Conservation (phyloP, 2,797 vertebrate genomes). For the Sebastes trivittatus region DNA sequence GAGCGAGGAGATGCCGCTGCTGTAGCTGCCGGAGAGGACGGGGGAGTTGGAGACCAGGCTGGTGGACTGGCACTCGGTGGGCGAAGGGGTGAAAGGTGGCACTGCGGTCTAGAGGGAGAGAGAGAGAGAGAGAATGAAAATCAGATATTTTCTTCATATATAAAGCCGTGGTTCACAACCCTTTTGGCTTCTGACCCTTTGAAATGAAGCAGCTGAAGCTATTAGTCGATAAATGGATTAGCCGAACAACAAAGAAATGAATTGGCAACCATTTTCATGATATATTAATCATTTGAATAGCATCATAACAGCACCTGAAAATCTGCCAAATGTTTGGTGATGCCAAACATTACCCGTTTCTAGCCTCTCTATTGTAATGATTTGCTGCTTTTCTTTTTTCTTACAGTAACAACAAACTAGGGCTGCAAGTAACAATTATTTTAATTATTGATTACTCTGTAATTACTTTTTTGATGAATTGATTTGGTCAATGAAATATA, state of each 20-base stretch:
- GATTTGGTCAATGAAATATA: background rate
- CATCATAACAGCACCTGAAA: background rate
- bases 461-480: background rate
- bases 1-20: slow-evolving; percentile 97
- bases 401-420: background rate
- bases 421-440: background rate
- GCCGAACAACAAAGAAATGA: background rate
- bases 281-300: background rate
- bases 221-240: background rate
- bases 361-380: background rate
- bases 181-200: background rate
- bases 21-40: slow-evolving; percentile 94
- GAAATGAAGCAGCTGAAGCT: background rate
- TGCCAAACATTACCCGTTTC: background rate
- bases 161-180: background rate
- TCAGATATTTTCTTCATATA: background rate
- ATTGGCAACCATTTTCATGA: background rate
- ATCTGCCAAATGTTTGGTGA: background rate
- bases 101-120: slow-evolving; percentile 79
- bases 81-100: slow-evolving; percentile 93
- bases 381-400: background rate
- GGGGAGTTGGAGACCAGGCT: slow-evolving; percentile 94
- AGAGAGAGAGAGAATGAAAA: background rate
- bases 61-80: slow-evolving; percentile 92
- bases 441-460: too few species aligned